Conservation (phyloP, 2,797 vertebrate genomes). For the Thunnus albacares region DNA sequence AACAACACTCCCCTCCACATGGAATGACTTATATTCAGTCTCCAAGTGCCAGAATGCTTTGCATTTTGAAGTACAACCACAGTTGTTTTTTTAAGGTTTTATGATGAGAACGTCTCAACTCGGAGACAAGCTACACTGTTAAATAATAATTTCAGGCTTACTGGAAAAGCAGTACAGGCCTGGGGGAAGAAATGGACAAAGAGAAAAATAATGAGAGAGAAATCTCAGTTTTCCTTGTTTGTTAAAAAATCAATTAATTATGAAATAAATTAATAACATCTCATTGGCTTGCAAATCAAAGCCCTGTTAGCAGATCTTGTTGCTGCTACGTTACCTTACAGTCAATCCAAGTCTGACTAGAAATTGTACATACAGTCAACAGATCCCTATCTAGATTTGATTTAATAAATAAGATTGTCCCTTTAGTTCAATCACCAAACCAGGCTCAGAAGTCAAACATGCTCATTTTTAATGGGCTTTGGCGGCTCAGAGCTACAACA, state of each 20-base stretch:
- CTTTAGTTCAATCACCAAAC: conserved; percentile 66
- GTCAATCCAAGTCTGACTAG: conserved; percentile 27
- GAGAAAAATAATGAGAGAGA: conserved; percentile 12
- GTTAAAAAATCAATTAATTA: conserved; percentile 54
- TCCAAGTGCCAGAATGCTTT: conserved; percentile 54
- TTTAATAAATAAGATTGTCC: conserved; percentile 63
- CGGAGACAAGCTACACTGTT: conserved; percentile 41
- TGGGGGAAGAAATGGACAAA: conserved; percentile 15
- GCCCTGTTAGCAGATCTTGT: conserved; percentile 6
- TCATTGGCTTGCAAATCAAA: conserved; percentile 33
- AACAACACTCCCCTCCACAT: conserved; percentile 54
- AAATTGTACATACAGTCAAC: conserved; percentile 55
- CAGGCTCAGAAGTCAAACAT: conserved; percentile 75
- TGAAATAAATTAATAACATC: conserved; percentile 42
- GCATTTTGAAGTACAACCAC: conserved; percentile 68
- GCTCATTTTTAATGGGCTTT: conserved; percentile 73
- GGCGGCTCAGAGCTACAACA: conserved; percentile 68
- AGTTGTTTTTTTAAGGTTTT: conserved; percentile 62
- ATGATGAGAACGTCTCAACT: conserved; percentile 58
- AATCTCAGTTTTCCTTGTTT: conserved; percentile 28
- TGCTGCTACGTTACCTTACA: conserved; percentile 37
- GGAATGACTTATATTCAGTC: conserved; percentile 63
- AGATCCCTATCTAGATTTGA: conserved; percentile 54
- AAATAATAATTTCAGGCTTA: conserved; percentile 43
- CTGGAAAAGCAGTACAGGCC: conserved; percentile 25